Evolutionary conservation across 1,140 invertebrate genomes (phyloP).

Genomic region (Potamilus streckersoni): DNA sequence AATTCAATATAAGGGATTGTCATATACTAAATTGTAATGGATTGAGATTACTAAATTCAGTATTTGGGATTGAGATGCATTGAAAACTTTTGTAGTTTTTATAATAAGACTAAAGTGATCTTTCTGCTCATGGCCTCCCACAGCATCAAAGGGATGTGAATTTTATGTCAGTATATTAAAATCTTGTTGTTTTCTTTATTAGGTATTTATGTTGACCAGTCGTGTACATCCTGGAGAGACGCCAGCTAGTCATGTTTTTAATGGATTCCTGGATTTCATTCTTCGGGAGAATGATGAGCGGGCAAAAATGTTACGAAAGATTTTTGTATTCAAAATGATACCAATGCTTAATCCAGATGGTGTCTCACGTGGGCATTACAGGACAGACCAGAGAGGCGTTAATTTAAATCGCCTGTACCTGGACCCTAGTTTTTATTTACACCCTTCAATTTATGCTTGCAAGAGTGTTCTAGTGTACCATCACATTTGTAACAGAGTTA

Average conservation of each 20-base stretch:
- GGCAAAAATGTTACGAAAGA: slow-evolving; percentile 66
- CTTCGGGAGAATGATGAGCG: slow-evolving; percentile 64
- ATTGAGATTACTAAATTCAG: too few relatives aligned
- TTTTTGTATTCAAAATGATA: slow-evolving; percentile 94
- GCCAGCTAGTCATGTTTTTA: slow-evolving; percentile 67
- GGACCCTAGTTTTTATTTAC: slow-evolving; percentile 61
- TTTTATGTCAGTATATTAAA: not conserved
- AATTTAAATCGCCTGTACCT: slow-evolving; percentile 68
- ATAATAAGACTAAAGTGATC: too few relatives aligned
- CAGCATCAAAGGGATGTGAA: too few relatives aligned
- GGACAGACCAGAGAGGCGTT: slow-evolving; percentile 82
- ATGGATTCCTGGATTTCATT: slow-evolving; percentile 69
- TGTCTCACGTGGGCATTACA: slow-evolving; percentile 88
- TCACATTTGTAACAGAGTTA: slow-evolving; percentile 58
- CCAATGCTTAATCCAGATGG: slow-evolving; percentile 95
- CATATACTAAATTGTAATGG: too few relatives aligned
- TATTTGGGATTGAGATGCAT: too few relatives aligned
- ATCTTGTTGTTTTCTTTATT: slow-evolving; percentile 26
- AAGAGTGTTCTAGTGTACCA: slow-evolving; percentile 67
- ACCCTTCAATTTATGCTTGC: slow-evolving; percentile 69
- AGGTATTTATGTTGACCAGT: slow-evolving; percentile 67
- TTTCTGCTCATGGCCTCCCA: too few relatives aligned
- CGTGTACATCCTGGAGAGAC: slow-evolving; percentile 70
- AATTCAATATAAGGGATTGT: too few relatives aligned
- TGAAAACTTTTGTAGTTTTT: too few relatives aligned